Percentiles rank a stretch among this genome's conserved stretches.
These are phyloP conservation scores for Nephrocerus scutellatus DNA, from an alignment of 2,888 invertebrate species.

Conservation along the genomic window DNA sequence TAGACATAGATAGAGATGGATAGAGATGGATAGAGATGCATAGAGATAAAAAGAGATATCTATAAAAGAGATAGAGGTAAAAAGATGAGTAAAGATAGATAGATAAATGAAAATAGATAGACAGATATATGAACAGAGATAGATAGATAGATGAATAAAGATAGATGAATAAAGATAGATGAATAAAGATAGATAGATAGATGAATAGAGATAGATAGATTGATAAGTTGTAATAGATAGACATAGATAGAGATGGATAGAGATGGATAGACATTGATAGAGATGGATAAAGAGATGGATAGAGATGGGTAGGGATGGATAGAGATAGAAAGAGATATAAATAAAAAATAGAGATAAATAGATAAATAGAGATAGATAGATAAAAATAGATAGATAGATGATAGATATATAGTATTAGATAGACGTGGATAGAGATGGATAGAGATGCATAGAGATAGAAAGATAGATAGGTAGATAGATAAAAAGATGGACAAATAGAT, in stretches of 20 bases:
- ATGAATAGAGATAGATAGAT: neutral
- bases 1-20: neutral
- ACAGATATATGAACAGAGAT: neutral
- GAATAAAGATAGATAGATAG: neutral
- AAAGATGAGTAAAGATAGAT: neutral
- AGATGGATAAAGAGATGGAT: neutral
- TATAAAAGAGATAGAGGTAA: neutral
- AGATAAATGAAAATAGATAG: neutral
- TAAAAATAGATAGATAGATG: neutral
- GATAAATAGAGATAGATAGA: neutral
- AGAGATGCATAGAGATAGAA: neutral
- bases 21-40: neutral
- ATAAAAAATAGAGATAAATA: neutral
- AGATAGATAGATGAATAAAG: neutral
- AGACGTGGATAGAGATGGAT: neutral
- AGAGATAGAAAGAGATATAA: neutral
- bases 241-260: neutral
- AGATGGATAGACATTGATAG: neutral
- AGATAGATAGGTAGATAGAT: neutral
- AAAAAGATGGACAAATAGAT: neutral
- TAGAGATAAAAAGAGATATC: slow-evolving; percentile 26
- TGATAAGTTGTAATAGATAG: neutral
- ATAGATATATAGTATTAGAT: neutral
- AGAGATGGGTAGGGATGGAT: neutral
- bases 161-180: slow-evolving; percentile 28